Base-by-base conservation (phyloP, 2,797 vertebrate species). In the Luscinia luscinia region DNA sequence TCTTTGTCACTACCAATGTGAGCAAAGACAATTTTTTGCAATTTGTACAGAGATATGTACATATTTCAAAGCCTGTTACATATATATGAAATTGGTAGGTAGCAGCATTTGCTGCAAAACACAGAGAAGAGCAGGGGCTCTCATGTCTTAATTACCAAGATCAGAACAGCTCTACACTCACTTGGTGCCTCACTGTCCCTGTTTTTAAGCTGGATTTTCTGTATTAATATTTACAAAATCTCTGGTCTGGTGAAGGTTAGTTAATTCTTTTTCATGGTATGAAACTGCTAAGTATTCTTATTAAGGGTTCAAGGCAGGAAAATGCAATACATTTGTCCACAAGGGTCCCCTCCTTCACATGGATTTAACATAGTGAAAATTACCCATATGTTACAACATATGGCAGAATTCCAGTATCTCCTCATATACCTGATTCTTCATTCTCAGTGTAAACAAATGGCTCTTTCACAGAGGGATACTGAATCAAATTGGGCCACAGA, bases 371-470 rank as follows among this genome's bases (percentile, higher is more conserved):
- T 23, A 80, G 69, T 79, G 83, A 90, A 93, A 96, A 87, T 34
- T 86, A 70, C 68, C 80, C 82, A 89, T 96, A 96, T 96, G 94
- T 92, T 92, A 79, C 54, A 95, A 52, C 93, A 94, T 95, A 96
- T 92, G 95, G 85, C 77, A 85, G 48, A 92, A 90, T 91, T 95
- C 85, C 68, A 90, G 9, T 78, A 69, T 83, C 45, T 94, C 69
- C 93, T 88, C 89, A 51, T 87, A 46, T 18, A 67, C 70, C 54
- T 95, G 91, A 93, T 62, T 93, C 74, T 89, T 94, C 76, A 91
- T 95, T 62, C 23, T 88, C 66, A 78, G 32, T 84, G 57, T 92
- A 90, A 95, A 85, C 34, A 92, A 96, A 58, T 48, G 46, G 12
- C 34, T 84, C 62, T 94, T 97, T 96, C 94, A 61, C 45, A 84